Base-by-base conservation (phyloP, 2,797 vertebrate genomes). In the Epinephelus awoara region DNA sequence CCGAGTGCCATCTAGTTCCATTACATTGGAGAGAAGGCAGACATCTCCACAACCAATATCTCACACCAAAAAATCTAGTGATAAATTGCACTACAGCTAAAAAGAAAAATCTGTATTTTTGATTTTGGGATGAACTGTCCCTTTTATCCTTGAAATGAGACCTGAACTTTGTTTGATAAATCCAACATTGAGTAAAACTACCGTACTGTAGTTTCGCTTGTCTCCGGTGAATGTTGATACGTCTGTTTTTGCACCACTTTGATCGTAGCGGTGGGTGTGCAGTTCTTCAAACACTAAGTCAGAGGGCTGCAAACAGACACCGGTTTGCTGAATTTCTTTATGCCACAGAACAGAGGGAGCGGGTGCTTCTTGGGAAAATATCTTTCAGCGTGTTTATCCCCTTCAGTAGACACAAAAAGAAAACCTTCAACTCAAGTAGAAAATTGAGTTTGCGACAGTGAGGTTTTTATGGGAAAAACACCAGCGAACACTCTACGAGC, bases 371-470 rank as follows among this genome's bases (percentile, higher is more conserved):
- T 65, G 29, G 63, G 67, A 72, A 82, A 80, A 84, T 57, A 72
- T 78, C 64, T 83, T 54, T 71, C 14, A 55, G 55, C 2, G 1
- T 73, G 61, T 79, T 87, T 81, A 56, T 85, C 49, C 64, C 59
- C 69, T 67, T 72, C 46, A 68, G 34, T 12, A 72, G 50, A 72
- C 57, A 71, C 23, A 49, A 49, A 79, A 69, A 61, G 3, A 71
- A 57, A 84, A 70, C n/a, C 55, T 74, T 34, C 46, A 58, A 62
- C 58, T 82, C 17, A 38, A 79, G 72, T 52, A 47, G 59, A 56
- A 71, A 77, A 61, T 55, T 50, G 47, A 46, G 19, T 72, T 71
- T 55, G 66, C 44, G 55, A 19, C 58, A 21, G 15, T 1, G 13
- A 70, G 34, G 46, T 17, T 47, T 67, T 67, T n/a, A 52, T 56